These are phyloP conservation scores for Pituophis catenifer DNA, from an alignment of 2,113 vertebrate genomes.

Conservation along the genomic window DNA sequence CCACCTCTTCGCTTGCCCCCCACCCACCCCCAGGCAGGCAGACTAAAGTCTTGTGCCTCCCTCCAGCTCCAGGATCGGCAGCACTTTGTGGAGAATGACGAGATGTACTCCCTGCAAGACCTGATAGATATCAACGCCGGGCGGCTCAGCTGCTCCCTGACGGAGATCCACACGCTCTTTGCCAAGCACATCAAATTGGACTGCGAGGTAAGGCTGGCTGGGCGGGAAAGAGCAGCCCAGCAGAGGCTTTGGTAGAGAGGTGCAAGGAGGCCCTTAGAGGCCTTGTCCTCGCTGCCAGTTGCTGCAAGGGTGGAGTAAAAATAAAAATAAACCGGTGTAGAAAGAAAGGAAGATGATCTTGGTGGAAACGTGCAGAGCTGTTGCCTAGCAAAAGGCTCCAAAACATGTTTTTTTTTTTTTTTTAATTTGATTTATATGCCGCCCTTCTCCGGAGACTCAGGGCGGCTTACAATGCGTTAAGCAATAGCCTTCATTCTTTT, in stretches of 20 bases:
- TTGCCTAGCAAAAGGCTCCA: neutral
- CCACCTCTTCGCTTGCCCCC: neutral
- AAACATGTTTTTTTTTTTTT: too few species aligned
- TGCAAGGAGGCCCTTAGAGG: neutral
- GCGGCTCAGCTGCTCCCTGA: slow-evolving; percentile 88
- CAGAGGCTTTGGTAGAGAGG: neutral
- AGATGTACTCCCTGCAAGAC: slow-evolving; percentile 98
- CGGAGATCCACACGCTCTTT: slow-evolving; percentile 94
- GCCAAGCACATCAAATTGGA: slow-evolving; percentile 99
- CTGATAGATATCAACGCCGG: slow-evolving; percentile 88
- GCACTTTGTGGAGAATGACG: slow-evolving; percentile 97
- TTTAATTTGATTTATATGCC: too few species aligned
- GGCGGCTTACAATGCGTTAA: too few species aligned
- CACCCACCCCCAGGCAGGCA: fast-evolving
- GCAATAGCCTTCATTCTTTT: too few species aligned
- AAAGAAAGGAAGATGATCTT: neutral
- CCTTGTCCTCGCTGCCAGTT: neutral
- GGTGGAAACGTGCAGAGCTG: neutral
- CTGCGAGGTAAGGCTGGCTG: slow-evolving; percentile 82
- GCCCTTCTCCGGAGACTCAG: too few species aligned
- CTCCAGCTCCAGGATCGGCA: slow-evolving; percentile 92
- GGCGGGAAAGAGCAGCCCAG: neutral
- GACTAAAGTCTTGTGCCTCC: fast-evolving
- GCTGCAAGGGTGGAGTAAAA: neutral
- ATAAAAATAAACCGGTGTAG: neutral